phyloP scores from a whole-genome alignment of 2,113 vertebrate genomes.

The Corynorhinus townsendii region DNA sequence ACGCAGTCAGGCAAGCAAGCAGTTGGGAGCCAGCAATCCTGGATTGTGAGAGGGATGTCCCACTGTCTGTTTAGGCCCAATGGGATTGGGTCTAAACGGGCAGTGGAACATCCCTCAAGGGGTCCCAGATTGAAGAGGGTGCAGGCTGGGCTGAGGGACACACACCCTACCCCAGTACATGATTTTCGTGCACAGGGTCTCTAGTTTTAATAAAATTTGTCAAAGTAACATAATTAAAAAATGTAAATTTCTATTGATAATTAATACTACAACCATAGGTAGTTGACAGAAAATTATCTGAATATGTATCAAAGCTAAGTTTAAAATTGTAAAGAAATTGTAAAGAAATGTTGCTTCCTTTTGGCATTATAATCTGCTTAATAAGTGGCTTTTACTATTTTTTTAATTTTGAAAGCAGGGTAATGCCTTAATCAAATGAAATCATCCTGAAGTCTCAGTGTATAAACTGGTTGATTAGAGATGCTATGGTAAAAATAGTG shows the following conservation, averaged over 20 bases:
- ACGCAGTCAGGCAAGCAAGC: too few relatives aligned
- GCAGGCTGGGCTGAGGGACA: too few relatives aligned
- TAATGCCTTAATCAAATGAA: background rate
- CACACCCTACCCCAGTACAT: too few relatives aligned
- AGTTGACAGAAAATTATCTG: slow-evolving; percentile 10
- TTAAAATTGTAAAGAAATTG: slow-evolving; percentile 17
- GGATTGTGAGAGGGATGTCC: too few relatives aligned
- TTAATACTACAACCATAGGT: background rate
- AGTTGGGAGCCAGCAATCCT: too few relatives aligned
- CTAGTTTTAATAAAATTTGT: slow-evolving; percentile 2
- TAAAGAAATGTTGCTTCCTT: slow-evolving; percentile 12
- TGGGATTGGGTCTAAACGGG: too few relatives aligned
- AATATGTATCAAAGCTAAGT: background rate
- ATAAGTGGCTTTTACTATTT: background rate
- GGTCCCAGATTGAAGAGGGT: too few relatives aligned
- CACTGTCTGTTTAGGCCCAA: too few relatives aligned
- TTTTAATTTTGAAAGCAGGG: background rate
- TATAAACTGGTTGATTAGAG: background rate
- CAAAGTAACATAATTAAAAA: slow-evolving; percentile 28
- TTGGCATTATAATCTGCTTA: slow-evolving; percentile 5
- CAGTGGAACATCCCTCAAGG: too few relatives aligned
- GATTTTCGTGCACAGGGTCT: too few relatives aligned
- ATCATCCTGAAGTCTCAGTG: background rate
- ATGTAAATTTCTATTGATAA: slow-evolving; percentile 14
- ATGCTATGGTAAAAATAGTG: background rate